Evolutionary conservation across 2,888 invertebrate genomes (phyloP), one percentile per base, ranked within the genome.

Genomic region (Polymixis lichenea): DNA sequence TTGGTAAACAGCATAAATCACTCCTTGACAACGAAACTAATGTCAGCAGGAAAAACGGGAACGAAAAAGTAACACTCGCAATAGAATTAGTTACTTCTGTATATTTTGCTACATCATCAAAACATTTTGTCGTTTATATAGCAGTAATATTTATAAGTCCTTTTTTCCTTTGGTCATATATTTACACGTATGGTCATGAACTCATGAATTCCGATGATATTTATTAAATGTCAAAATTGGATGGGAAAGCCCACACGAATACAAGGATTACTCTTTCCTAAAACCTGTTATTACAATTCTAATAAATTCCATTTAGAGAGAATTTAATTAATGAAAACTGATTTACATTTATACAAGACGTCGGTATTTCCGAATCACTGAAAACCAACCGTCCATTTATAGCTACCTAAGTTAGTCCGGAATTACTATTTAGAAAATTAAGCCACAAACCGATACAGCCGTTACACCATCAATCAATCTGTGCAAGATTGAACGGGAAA

Each of bases 1-100:
- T 62, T n/a, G 25, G 86, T 77, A 77, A 77, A 83, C 64, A 77
- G 11, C 9, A 83, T 83, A 83, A 83, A 83, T 83, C 78, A 78
- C 58, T 71, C 13, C 17, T 25, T 58, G 68, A 65, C 71, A 71
- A 53, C 28, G 13, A 67, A 74, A 72, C 73, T 28, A 62, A 83
- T 53, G 56, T 22, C 22, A 67, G 51, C 62, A 65, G 67, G 83
- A 68, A 73, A 82, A 83, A 70, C 11, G 28, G 32, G 61, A 72
- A 85, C 25, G 60, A 65, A 66, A 72, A 66, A 46, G 60, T 55
- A 58, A 70, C 60, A 65, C 51, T 68, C 60, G 28, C 56, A n/a
- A 53, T 61, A 58, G 70, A 75, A 72, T 82, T 76, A 55, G 72
- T 72, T 72, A 43, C 58, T 74, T 72, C 17, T 17, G 66, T 71